Base-by-base conservation (phyloP, 2,888 invertebrate species). In the Temnothorax unifasciatus region DNA sequence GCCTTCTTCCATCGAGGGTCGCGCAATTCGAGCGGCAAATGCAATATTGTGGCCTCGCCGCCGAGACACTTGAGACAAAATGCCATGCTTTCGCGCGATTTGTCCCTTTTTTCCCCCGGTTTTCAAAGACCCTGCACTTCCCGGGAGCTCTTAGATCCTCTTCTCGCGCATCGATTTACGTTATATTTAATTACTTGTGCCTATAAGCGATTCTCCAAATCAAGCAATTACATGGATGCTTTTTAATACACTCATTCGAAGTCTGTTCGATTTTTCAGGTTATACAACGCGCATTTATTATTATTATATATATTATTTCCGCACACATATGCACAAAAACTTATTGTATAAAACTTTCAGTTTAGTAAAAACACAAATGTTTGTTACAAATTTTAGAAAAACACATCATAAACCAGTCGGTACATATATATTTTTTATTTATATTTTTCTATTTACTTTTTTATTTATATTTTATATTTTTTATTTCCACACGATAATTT, bases 41-140 rank as follows among this genome's bases (percentile, higher is more conserved):
- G 71, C 59, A 81, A 81, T 81, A 81, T 81, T 81, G 79, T 71
- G 73, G 79, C 73, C 79, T 61, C 79, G 59, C 59, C 69, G 69
- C 25, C 73, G 71, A 81, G 79, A 73, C 47, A 71, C 79, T 81
- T 71, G 79, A 81, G 79, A 81, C 59, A 73, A 73, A 81, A 73
- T 79, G 57, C n/a, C 59, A 59, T 21, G 47, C 71, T 73, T 34
- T 34, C 79, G 44, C 57, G 15, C 29, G 47, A 79, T 81, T 71
- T 66, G 15, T 3, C 34, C 15, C 8, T 25, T 47, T 38, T 68
- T 54, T 54, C 44, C 3, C 5, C 15, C 9, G 64, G 3, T 57
- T 79, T 71, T 71, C 79, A 79, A 79, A 79, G 79, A 25, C 34
- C 4, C 59, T 61, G 59, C 54, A 44, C 47, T 34, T 18, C 18